Conservation (phyloP, 2,113 vertebrate genomes). For the Odontesthes bonariensis region DNA sequence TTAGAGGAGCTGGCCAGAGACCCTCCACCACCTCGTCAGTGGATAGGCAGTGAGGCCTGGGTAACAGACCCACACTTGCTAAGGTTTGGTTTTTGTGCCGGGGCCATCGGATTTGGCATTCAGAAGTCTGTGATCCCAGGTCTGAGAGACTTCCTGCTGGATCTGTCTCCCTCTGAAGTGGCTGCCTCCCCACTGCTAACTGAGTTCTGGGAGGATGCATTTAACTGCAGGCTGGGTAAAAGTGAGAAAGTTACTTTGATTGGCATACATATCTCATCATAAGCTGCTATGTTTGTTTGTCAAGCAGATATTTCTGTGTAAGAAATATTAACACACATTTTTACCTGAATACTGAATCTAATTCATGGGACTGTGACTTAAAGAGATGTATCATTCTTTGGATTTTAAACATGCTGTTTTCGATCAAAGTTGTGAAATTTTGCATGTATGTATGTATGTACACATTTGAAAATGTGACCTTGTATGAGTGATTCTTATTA, state of each 20-base stretch:
- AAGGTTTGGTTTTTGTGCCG: constrained; percentile 51
- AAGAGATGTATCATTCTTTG: no score
- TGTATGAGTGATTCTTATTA: no score
- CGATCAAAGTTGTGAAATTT: no score
- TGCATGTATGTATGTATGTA: constrained; percentile 43
- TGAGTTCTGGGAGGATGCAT: constrained; percentile 77
- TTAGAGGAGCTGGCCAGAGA: constrained; percentile 62
- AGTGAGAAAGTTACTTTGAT: not conserved
- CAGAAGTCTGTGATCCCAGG: constrained; percentile 73
- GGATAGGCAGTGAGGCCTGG: constrained; percentile 81
- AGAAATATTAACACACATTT: no score
- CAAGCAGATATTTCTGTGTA: not conserved
- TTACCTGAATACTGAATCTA: no score
- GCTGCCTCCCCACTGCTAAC: constrained; percentile 38
- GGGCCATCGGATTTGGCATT: constrained; percentile 73
- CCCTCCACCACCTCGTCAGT: constrained; percentile 70
- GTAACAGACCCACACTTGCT: constrained; percentile 64
- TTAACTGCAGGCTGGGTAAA: constrained; percentile 64
- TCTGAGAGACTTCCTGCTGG: constrained; percentile 75
- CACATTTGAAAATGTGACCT: constrained; percentile 29
- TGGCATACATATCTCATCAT: no score
- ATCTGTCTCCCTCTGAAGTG: constrained; percentile 51
- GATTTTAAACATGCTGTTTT: no score
- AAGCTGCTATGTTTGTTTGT: no score
- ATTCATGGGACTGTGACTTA: no score